phyloP scores from a whole-genome alignment of 2,888 invertebrate genomes.

The Emmelina monodactyla region DNA sequence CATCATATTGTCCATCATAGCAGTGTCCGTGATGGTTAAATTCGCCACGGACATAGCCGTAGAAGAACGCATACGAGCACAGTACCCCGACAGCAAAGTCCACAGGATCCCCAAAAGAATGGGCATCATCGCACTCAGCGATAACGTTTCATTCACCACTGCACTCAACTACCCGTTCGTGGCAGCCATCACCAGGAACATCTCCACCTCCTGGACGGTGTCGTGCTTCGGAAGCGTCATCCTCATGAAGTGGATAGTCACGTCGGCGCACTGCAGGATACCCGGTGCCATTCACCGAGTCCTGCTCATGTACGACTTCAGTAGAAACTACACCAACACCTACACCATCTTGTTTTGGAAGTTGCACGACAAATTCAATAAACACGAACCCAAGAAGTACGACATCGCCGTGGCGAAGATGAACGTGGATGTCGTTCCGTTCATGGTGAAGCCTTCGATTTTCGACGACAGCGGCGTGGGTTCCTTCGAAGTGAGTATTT shows the following conservation, averaged over 20 bases:
- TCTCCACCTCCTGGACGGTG: constrained; percentile 31
- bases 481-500: constrained; percentile 29
- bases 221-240: constrained; percentile 45
- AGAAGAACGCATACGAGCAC: constrained; percentile 30
- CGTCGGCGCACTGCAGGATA: constrained; percentile 41
- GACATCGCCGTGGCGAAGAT: constrained; percentile 48
- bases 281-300: constrained; percentile 33
- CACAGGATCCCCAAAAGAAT: constrained; percentile 28
- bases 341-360: constrained; percentile 43
- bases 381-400: constrained; percentile 19
- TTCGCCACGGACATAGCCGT: constrained; percentile 47
- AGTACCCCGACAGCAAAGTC: constrained; percentile 18
- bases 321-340: constrained; percentile 30
- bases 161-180: constrained; percentile 38
- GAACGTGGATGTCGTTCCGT: constrained; percentile 25
- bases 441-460: constrained; percentile 25
- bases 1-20: constrained; percentile 40
- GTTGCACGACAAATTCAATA: constrained; percentile 34
- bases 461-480: constrained; percentile 23
- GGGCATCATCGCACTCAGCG: constrained; percentile 31
- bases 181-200: constrained; percentile 38
- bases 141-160: constrained; percentile 20
- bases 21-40: constrained; percentile 51
- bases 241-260: constrained; percentile 40
- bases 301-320: constrained; percentile 34